Evolutionary conservation across 2,113 vertebrate species (phyloP).

Genomic region (Sigmodon hispidus): DNA sequence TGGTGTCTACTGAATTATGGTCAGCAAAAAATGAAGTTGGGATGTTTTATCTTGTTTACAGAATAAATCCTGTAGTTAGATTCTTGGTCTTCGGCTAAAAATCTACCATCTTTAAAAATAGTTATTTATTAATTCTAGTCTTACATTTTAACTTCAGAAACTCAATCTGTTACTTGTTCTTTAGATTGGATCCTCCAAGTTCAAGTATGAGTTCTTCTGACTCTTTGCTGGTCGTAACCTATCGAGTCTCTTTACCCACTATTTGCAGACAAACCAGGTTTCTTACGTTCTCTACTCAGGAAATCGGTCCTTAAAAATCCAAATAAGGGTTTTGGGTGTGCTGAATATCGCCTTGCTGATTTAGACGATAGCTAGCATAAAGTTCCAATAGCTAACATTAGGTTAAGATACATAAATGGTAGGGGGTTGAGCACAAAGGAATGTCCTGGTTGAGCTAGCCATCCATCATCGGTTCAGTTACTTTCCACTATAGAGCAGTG

Average conservation of each 20-base stretch:
- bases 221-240: background rate
- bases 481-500: background rate
- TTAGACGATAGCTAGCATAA: background rate
- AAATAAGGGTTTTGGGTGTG: background rate
- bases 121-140: background rate
- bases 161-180: background rate
- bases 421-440: background rate
- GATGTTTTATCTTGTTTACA: background rate
- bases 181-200: background rate
- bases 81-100: background rate
- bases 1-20: background rate
- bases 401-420: background rate
- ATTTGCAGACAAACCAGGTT: background rate
- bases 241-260: background rate
- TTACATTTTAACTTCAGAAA: background rate
- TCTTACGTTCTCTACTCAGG: background rate
- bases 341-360: background rate
- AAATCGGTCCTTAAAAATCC: background rate
- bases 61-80: conserved; percentile 8
- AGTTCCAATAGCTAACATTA: background rate
- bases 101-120: background rate
- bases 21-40: background rate
- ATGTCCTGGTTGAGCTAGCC: background rate
- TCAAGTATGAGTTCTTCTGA: background rate
- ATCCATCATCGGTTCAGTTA: background rate